Conservation (phyloP, 2,888 invertebrate species). For the Gymnocheta viridis region DNA sequence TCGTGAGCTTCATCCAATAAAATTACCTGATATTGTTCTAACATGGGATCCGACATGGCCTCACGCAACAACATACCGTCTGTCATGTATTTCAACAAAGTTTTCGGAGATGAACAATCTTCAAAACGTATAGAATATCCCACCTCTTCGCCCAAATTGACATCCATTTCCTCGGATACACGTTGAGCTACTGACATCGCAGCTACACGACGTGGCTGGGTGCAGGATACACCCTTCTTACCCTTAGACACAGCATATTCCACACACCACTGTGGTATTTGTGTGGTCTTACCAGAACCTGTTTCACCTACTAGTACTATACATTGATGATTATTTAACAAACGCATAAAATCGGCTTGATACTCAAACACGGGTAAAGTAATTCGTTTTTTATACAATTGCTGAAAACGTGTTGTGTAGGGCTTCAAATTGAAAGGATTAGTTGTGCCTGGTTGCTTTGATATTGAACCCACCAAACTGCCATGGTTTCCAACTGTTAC, state of each 20-base stretch:
- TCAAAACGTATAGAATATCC: constrained; percentile 99
- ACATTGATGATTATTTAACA: constrained; percentile 95
- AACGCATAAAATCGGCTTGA: constrained; percentile 96
- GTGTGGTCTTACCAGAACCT: constrained; percentile 99
- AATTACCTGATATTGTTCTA: constrained; percentile 94
- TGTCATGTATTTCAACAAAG: constrained; percentile 98
- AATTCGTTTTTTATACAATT: constrained; percentile 93
- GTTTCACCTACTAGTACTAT: constrained; percentile 99
- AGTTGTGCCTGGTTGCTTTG: constrained; percentile 82
- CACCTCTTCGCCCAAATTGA: constrained; percentile 94
- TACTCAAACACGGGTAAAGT: constrained; percentile 99
- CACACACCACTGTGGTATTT: constrained; percentile 98
- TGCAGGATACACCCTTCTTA: constrained; percentile 94
- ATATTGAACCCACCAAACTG: constrained; percentile 75
- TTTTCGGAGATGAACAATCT: constrained; percentile 97
- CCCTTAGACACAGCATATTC: constrained; percentile 87
- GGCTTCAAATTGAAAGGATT: constrained; percentile 92
- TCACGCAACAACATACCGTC: constrained; percentile 99
- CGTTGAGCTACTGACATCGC: constrained; percentile 99
- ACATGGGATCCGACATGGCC: constrained; percentile 99
- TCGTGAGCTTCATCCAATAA: constrained; percentile 99
- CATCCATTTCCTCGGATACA: constrained; percentile 99
- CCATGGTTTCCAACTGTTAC: constrained; percentile 53
- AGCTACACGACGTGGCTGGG: constrained; percentile 97
- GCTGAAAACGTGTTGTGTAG: constrained; percentile 94